Evolutionary conservation across 1,140 invertebrate species (phyloP).

Genomic region (Drosophila kikkawai): DNA sequence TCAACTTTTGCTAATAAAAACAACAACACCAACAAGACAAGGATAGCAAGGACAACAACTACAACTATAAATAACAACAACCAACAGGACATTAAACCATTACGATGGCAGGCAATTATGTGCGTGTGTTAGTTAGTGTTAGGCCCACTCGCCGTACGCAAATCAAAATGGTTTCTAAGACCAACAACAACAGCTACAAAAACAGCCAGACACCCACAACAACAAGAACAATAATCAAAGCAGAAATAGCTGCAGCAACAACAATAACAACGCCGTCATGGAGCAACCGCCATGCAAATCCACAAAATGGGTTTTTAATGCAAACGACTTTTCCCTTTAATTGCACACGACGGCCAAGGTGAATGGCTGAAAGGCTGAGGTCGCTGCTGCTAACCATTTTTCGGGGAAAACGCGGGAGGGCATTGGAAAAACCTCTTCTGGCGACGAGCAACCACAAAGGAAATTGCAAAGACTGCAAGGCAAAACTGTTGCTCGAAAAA

Average conservation of each 20-base stretch:
- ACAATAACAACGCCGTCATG: slow-evolving; percentile 18
- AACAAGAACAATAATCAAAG: not conserved
- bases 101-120: slow-evolving; percentile 79
- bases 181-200: slow-evolving; percentile 27
- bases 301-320: slow-evolving; percentile 80
- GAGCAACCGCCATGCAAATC: slow-evolving; percentile 49
- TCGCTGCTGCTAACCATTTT: slow-evolving; percentile 20
- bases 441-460: not conserved
- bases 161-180: slow-evolving; percentile 59
- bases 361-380: slow-evolving; percentile 40
- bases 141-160: slow-evolving; percentile 41
- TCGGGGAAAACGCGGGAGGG: not conserved
- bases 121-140: slow-evolving; percentile 63
- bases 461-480: slow-evolving; percentile 4
- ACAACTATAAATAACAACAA: slow-evolving; percentile 36
- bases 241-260: slow-evolving; percentile 1
- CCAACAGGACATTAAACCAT: slow-evolving; percentile 69
- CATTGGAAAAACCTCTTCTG: slow-evolving; percentile 4
- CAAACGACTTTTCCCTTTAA: slow-evolving; percentile 70
- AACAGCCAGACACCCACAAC: slow-evolving; percentile 9
- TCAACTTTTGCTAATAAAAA: slow-evolving; percentile 55
- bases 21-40: slow-evolving; percentile 1
- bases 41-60: slow-evolving; percentile 4
- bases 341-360: slow-evolving; percentile 74
- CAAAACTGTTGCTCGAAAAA: not conserved